Evolutionary conservation across 1,140 invertebrate genomes (phyloP).

Genomic region (Procambarus virginalis): DNA sequence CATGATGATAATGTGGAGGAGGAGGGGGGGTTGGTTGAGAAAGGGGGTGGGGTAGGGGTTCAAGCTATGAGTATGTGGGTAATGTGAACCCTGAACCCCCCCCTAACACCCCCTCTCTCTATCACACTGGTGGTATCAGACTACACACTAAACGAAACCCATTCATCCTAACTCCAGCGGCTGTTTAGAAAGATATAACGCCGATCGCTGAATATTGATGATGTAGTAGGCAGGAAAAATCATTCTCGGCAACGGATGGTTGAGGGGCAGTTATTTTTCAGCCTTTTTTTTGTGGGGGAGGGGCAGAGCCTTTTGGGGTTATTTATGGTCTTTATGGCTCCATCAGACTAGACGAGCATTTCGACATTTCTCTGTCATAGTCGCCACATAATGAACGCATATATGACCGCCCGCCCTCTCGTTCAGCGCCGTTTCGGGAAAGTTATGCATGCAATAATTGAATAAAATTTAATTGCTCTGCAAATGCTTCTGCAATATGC

Average conservation of each 20-base stretch:
- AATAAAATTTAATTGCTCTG: conserved; percentile 28
- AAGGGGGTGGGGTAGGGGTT: no score
- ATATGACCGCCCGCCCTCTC: not conserved
- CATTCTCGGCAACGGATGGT: not conserved
- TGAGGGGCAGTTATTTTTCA: not conserved
- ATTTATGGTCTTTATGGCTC: conserved; percentile 7
- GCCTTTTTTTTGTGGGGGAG: not conserved
- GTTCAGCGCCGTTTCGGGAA: conserved; percentile 10
- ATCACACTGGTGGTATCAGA: not conserved
- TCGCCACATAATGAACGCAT: conserved; percentile 12
- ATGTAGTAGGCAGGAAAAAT: conserved; percentile 1
- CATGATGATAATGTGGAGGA: no score
- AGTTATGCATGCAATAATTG: conserved; percentile 30
- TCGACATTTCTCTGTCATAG: not conserved
- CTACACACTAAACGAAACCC: not conserved
- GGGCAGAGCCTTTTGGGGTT: not conserved
- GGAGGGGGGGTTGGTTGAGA: no score
- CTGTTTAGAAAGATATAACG: conserved; percentile 3
- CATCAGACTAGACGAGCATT: not conserved
- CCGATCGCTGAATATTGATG: not conserved
- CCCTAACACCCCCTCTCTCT: no score
- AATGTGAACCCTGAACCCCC: no score
- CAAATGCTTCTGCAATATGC: conserved; percentile 20
- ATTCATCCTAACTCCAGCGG: not conserved
- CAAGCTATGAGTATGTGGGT: no score